These are phyloP conservation scores for Boloria selene DNA, from an alignment of 2,888 invertebrate species.

Conservation along the genomic window DNA sequence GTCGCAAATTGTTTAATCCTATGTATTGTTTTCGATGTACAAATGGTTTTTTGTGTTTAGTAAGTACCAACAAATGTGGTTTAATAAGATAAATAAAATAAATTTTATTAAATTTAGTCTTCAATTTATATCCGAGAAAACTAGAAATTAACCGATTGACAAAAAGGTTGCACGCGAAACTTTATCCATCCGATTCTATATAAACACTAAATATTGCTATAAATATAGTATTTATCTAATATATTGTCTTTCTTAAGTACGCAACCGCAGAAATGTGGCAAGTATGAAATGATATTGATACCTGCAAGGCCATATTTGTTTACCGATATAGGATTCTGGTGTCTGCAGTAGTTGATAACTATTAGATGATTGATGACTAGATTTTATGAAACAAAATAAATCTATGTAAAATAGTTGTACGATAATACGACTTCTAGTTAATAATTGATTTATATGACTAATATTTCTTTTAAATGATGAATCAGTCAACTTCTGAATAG, in stretches of 20 bases:
- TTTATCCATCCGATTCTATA: too few species aligned
- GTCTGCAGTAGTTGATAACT: background rate
- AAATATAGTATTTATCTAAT: background rate
- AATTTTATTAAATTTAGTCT: too few species aligned
- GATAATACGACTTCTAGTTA: background rate
- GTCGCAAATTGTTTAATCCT: too few species aligned
- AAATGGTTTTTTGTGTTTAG: too few species aligned
- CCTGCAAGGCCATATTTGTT: conserved; percentile 75
- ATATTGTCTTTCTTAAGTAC: conserved; percentile 36
- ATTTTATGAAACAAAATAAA: conserved; percentile 1
- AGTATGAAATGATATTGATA: conserved; percentile 68
- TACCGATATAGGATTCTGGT: conserved; percentile 49
- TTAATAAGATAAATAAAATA: too few species aligned
- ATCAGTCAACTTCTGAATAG: conserved; percentile 27
- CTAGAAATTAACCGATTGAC: too few species aligned
- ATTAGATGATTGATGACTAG: too few species aligned
- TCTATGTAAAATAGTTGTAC: background rate
- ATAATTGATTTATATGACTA: conserved; percentile 17
- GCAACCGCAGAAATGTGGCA: conserved; percentile 68
- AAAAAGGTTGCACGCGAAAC: too few species aligned
- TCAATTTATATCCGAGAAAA: too few species aligned
- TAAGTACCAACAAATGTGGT: too few species aligned
- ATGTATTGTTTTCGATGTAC: too few species aligned
- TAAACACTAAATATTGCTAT: too few species aligned
- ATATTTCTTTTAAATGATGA: conserved; percentile 23